These are phyloP conservation scores for Pectinophora gossypiella DNA, from an alignment of 1,140 invertebrate species.

Conservation along the genomic window DNA sequence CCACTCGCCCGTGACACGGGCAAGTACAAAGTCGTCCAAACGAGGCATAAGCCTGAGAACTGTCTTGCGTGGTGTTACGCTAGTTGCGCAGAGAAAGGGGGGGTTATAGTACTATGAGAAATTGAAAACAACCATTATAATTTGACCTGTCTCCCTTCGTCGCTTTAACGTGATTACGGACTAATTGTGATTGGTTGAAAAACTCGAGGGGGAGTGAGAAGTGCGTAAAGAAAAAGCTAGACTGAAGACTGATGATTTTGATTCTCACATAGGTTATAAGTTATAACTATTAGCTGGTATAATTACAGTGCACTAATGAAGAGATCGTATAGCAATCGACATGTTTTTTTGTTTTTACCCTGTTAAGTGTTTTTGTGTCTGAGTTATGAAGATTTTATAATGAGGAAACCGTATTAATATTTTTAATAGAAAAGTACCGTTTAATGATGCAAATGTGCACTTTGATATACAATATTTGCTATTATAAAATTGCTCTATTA, in stretches of 20 bases:
- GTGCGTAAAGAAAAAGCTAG: constrained; percentile 30
- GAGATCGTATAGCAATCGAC: neutral
- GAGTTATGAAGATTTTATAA: too few species aligned
- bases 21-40: too few species aligned
- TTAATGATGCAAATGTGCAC: too few species aligned
- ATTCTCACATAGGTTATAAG: constrained; percentile 37
- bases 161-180: neutral
- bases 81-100: constrained; percentile 52
- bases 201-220: neutral
- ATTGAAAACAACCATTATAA: neutral
- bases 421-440: too few species aligned
- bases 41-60: constrained; percentile 50
- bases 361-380: too few species aligned
- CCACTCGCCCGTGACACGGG: constrained; percentile 31
- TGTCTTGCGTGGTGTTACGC: constrained; percentile 55
- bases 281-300: constrained; percentile 14
- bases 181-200: neutral
- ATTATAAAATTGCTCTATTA: too few species aligned
- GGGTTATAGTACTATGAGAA: neutral
- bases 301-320: neutral
- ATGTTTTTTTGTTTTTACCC: too few species aligned
- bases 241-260: constrained; percentile 25
- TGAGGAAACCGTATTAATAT: too few species aligned
- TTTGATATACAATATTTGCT: too few species aligned
- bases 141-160: neutral